Base-by-base conservation (phyloP, 2,797 vertebrate species). In the Typhlichthys subterraneus region DNA sequence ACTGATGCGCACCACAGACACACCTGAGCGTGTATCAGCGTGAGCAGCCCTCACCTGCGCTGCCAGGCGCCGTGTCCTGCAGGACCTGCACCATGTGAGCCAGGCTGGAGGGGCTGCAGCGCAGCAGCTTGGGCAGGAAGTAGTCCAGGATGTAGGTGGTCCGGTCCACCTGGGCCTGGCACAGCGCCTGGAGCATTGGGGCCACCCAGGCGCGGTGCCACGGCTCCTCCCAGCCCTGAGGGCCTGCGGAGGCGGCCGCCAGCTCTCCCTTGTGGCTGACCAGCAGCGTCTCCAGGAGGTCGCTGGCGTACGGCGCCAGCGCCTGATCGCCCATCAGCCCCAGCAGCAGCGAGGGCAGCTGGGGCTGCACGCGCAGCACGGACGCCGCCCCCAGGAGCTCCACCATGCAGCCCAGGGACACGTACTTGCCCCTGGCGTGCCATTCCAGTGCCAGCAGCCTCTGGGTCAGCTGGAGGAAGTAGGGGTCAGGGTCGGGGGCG, bases 181-280 rank as follows among this genome's bases (percentile, higher is more conserved):
- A 98, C n/a, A 99, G 83, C 65, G 95, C 88, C 57, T 85, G 72
- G 1, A 99, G 92, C 42, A 98, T 90, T 45, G 97, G 97, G 59
- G 89, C 91, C 42, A 98, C 94, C 97, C 98, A 99, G 0, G 93
- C 91, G n/a, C 80, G 75, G 55, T 97, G 96, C 97, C 96, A 98
- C 0, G 2, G 17, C 49, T 94, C 91, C 84, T 95, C 88, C 95
- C 96, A 95, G 45, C 46, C 42, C 51, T 61, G 70, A 0, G 68
- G 67, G 33, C 2, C 58, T 15, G 42, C 52, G 74, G 1, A 61
- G 74, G 4, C 58, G n/a, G 63, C 75, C 53, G 70, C 86, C 49
- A 99, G 91, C 89, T 93, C 87, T 0, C 59, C 83, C 84, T 93
- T 97, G 84, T 98, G 97, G 89, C 91, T 96, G 63, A 94, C 88